phyloP scores from a whole-genome alignment of 2,113 vertebrate genomes.

The Syrrhaptes paradoxus region DNA sequence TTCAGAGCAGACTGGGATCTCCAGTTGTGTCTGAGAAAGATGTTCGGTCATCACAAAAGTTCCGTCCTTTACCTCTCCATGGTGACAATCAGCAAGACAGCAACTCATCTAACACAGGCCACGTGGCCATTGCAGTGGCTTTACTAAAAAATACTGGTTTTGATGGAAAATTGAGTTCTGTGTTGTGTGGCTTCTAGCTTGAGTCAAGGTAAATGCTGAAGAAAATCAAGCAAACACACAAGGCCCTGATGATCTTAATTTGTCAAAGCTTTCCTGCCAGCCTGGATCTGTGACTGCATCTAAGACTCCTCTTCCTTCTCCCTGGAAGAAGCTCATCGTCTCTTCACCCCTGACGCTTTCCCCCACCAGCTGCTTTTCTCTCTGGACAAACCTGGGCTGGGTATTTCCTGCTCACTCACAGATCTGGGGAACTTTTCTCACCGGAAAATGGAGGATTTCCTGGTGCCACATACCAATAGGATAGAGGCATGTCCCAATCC shows the following conservation, averaged over 20 bases:
- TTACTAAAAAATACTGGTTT: neutral
- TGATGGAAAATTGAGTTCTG: neutral
- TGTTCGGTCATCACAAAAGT: neutral
- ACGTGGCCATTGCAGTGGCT: neutral
- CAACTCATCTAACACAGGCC: neutral
- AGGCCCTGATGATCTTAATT: neutral
- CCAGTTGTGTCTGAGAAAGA: neutral
- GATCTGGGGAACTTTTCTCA: neutral
- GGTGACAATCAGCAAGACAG: neutral
- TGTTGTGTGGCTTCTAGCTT: neutral
- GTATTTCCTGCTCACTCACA: neutral
- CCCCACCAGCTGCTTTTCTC: neutral
- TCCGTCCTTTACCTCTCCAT: neutral
- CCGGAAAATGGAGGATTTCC: neutral
- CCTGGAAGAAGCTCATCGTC: neutral
- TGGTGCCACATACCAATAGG: neutral
- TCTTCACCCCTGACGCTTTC: neutral
- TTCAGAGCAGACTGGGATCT: neutral
- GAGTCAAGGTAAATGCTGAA: neutral
- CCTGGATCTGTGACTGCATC: neutral
- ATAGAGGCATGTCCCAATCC: neutral
- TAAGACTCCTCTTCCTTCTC: neutral
- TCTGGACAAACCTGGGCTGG: neutral
- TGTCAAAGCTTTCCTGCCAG: neutral
- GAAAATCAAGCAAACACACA: neutral